phyloP scores from a whole-genome alignment of 1,140 invertebrate species.

The Stegodyphus mimosarum region DNA sequence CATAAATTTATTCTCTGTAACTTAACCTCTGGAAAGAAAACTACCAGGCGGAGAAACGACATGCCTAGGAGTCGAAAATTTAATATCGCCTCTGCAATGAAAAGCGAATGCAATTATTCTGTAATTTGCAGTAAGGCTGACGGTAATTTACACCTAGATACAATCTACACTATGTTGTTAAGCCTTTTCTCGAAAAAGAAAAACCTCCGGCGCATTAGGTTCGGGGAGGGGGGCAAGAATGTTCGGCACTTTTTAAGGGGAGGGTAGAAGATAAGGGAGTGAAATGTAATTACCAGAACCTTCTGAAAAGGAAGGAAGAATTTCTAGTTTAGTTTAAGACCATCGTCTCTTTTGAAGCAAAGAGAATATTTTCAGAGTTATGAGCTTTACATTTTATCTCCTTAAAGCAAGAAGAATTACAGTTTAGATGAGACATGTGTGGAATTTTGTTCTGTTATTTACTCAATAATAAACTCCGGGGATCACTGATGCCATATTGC shows the following conservation, averaged over 20 bases:
- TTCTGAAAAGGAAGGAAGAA: conserved; percentile 43
- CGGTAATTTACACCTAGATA: conserved; percentile 54
- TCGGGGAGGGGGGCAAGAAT: neutral
- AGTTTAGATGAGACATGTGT: neutral
- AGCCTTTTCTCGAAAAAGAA: conserved; percentile 12
- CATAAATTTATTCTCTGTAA: conserved; percentile 22
- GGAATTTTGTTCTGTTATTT: no score
- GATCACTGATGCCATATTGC: no score
- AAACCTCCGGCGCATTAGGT: neutral
- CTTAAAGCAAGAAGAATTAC: conserved; percentile 17
- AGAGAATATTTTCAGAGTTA: conserved; percentile 43
- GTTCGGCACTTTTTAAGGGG: neutral
- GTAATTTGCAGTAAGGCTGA: conserved; percentile 46
- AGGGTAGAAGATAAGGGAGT: neutral
- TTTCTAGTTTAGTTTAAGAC: conserved; percentile 51
- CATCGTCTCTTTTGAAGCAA: conserved; percentile 18
- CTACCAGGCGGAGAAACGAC: conserved; percentile 2
- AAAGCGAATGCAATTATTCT: conserved; percentile 56
- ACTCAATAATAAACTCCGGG: no score
- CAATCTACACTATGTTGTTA: conserved; percentile 38
- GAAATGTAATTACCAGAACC: conserved; percentile 52
- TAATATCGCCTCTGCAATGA: conserved; percentile 49
- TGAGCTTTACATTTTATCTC: conserved; percentile 31
- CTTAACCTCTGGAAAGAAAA: conserved; percentile 12
- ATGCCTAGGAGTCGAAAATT: conserved; percentile 43